These are phyloP conservation scores for Ips nitidus DNA, from an alignment of 1,140 invertebrate species.

Conservation along the genomic window DNA sequence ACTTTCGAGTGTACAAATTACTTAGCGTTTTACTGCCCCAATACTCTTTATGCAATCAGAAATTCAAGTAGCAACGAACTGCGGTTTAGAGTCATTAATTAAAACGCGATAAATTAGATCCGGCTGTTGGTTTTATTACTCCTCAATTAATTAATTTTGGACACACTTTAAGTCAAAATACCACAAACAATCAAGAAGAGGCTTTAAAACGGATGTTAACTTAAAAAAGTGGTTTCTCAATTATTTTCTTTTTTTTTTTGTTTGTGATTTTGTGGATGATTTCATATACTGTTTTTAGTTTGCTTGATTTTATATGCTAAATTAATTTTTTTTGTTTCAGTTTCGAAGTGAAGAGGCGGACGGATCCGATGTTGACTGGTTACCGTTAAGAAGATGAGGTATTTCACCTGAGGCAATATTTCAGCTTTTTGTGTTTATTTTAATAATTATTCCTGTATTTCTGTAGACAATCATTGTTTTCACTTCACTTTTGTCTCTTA, in stretches of 20 bases:
- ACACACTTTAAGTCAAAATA: neutral
- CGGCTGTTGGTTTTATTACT: slow-evolving; percentile 9
- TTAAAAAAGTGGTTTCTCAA: too few relatives aligned
- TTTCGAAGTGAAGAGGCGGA: slow-evolving; percentile 39
- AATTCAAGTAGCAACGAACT: neutral
- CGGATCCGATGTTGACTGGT: slow-evolving; percentile 35
- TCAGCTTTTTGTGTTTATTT: slow-evolving; percentile 12
- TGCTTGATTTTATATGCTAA: too few relatives aligned
- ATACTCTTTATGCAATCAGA: neutral
- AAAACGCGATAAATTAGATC: neutral
- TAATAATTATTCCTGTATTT: slow-evolving; percentile 33
- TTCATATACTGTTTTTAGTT: too few relatives aligned
- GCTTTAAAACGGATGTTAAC: too few relatives aligned
- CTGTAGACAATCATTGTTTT: slow-evolving; percentile 46
- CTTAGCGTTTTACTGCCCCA: neutral
- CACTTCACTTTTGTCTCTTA: slow-evolving; percentile 5
- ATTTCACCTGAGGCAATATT: slow-evolving; percentile 20
- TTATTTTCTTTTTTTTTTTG: too few relatives aligned
- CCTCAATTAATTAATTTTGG: slow-evolving; percentile 4
- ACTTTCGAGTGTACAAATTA: slow-evolving; percentile 3
- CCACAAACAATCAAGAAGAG: neutral
- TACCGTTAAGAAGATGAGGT: slow-evolving; percentile 45
- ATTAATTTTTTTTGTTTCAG: slow-evolving; percentile 35
- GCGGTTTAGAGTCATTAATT: slow-evolving; percentile 5
- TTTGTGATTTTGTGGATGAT: too few relatives aligned